These are phyloP conservation scores for Vidua chalybeata DNA, from an alignment of 2,113 vertebrate genomes.

Conservation along the genomic window DNA sequence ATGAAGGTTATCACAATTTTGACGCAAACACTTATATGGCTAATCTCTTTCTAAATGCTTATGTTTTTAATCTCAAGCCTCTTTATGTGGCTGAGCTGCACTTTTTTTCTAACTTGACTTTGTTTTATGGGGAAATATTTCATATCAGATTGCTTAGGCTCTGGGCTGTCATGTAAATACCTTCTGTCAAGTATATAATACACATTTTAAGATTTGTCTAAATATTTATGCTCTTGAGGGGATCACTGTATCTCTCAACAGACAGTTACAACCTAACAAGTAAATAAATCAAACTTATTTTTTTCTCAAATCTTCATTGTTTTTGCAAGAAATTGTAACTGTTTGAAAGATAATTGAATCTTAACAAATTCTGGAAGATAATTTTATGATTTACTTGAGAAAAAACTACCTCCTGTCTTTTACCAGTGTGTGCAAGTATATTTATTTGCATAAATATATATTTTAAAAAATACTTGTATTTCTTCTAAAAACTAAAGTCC, in stretches of 20 bases:
- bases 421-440: background rate
- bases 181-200: conserved; percentile 71
- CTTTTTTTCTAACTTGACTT: conserved; percentile 32
- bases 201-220: conserved; percentile 74
- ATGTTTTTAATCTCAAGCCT: conserved; percentile 50
- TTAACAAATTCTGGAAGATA: conserved; percentile 25
- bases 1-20: conserved; percentile 16
- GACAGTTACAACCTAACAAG: conserved; percentile 45
- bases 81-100: conserved; percentile 50
- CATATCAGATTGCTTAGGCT: conserved; percentile 71
- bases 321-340: conserved; percentile 25
- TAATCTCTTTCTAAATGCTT: conserved; percentile 42
- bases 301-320: background rate
- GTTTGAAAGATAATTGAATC: conserved; percentile 28
- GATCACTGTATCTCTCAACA: conserved; percentile 59
- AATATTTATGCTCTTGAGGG: conserved; percentile 74
- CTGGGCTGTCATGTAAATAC: conserved; percentile 67
- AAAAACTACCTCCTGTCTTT: background rate
- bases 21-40: background rate
- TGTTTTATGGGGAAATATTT: conserved; percentile 71
- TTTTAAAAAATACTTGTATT: background rate
- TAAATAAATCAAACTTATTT: conserved; percentile 68
- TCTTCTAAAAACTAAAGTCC: background rate
- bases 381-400: background rate
- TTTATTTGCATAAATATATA: background rate